Conservation (phyloP, 1,140 invertebrate genomes). For the Drosophila lowei region DNA sequence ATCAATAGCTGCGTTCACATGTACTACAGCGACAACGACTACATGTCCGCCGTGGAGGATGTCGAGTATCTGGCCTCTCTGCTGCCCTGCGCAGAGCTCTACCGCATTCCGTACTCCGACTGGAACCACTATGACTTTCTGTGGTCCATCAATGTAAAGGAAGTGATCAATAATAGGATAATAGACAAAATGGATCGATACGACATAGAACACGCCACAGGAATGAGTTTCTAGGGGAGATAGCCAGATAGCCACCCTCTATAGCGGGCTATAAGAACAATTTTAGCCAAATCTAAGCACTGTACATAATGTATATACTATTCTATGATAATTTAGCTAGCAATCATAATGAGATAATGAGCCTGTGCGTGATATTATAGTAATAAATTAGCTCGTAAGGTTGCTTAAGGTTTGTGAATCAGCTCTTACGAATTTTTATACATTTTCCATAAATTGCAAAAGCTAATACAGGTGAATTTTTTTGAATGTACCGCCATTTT, state of each 20-base stretch:
- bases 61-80: constrained; percentile 82
- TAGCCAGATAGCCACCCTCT: neutral
- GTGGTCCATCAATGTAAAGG: constrained; percentile 84
- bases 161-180: constrained; percentile 83
- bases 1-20: constrained; percentile 86
- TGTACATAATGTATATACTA: constrained; percentile 47
- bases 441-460: constrained; percentile 1
- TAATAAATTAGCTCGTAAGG: constrained; percentile 36
- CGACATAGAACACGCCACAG: constrained; percentile 49
- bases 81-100: constrained; percentile 80
- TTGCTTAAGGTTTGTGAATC: constrained; percentile 59
- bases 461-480: too few relatives aligned
- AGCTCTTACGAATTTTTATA: neutral
- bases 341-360: constrained; percentile 9
- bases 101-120: constrained; percentile 81
- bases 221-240: constrained; percentile 37
- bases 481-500: too few relatives aligned
- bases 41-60: constrained; percentile 85
- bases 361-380: constrained; percentile 55
- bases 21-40: constrained; percentile 87
- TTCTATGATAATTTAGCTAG: neutral
- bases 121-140: constrained; percentile 86
- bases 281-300: constrained; percentile 40
- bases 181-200: constrained; percentile 82
- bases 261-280: constrained; percentile 1